Evolutionary conservation across 2,113 vertebrate genomes (phyloP).

Genomic region (Chionodraco myersi): DNA sequence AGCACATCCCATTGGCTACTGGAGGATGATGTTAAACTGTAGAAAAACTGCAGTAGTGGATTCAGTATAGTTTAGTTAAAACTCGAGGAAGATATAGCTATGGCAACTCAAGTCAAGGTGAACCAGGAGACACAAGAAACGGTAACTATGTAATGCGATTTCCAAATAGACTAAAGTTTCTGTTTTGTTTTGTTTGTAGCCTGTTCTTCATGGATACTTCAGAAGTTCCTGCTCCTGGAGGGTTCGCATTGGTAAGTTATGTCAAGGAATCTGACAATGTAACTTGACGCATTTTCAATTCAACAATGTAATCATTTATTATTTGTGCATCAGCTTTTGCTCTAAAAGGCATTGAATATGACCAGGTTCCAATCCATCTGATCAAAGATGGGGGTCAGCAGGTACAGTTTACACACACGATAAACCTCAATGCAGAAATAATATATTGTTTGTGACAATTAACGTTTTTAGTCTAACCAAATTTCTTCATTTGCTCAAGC

Average conservation of each 20-base stretch:
- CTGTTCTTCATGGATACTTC: conserved; percentile 94
- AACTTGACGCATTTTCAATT: background rate
- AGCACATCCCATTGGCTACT: conserved; percentile 77
- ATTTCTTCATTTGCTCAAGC: conserved; percentile 74
- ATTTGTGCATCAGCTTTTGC: conserved; percentile 88
- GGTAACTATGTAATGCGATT: background rate
- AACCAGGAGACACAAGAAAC: background rate
- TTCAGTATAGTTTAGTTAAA: conserved; percentile 5
- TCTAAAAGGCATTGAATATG: conserved; percentile 92
- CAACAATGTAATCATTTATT: background rate
- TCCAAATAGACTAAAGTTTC: background rate
- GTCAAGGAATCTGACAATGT: background rate
- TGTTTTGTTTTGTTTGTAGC: conserved; percentile 76
- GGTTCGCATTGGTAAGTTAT: conserved; percentile 93
- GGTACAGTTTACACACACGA: conserved; percentile 77
- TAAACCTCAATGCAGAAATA: background rate
- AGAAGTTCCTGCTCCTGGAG: conserved; percentile 98
- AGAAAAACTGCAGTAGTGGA: conserved; percentile 27
- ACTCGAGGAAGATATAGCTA: conserved; percentile 46
- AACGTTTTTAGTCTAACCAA: background rate
- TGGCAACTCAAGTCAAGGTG: conserved; percentile 82
- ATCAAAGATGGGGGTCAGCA: conserved; percentile 93
- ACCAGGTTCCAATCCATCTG: conserved; percentile 88
- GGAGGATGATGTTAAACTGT: background rate
- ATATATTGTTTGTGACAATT: background rate